Conservation (phyloP, 1,140 invertebrate species). For the Cotesia glomerata region DNA sequence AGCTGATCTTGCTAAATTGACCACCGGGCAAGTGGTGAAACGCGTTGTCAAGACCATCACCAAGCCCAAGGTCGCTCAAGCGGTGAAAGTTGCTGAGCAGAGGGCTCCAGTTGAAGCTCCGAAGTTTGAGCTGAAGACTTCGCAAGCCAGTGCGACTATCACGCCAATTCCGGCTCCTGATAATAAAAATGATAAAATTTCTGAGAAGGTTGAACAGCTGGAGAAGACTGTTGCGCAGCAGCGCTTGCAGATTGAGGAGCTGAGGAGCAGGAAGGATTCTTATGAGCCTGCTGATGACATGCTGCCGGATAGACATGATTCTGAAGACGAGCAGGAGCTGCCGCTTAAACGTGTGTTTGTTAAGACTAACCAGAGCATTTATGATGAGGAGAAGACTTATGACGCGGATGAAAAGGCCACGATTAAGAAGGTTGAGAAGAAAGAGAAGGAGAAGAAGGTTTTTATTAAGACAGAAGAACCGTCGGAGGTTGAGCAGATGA, state of each 20-base stretch:
- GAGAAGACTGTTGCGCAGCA: constrained; percentile 60
- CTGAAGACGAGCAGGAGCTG: constrained; percentile 59
- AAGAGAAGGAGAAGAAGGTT: background rate
- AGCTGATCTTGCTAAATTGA: constrained; percentile 57
- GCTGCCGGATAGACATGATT: constrained; percentile 58
- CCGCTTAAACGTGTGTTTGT: constrained; percentile 60
- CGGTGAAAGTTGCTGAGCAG: constrained; percentile 43
- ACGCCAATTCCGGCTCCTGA: constrained; percentile 25
- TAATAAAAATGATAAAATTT: constrained; percentile 44
- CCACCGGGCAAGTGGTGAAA: constrained; percentile 61
- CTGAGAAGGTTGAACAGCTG: constrained; percentile 54
- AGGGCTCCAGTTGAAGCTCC: constrained; percentile 28
- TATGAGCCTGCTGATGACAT: constrained; percentile 56
- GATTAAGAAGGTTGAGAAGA: constrained; percentile 12
- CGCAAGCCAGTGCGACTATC: constrained; percentile 37
- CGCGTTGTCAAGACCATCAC: constrained; percentile 53
- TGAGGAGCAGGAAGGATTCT: constrained; percentile 53
- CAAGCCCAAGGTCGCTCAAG: constrained; percentile 49
- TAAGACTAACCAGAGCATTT: constrained; percentile 60
- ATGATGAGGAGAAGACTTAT: constrained; percentile 59
- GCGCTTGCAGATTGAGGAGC: constrained; percentile 57
- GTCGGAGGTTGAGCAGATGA: constrained; percentile 58
- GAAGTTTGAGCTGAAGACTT: constrained; percentile 56
- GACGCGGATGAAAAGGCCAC: constrained; percentile 37
- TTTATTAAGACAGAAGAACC: constrained; percentile 38